Evolutionary conservation across 2,888 invertebrate species (phyloP).

Genomic region (Melanotus villosus): DNA sequence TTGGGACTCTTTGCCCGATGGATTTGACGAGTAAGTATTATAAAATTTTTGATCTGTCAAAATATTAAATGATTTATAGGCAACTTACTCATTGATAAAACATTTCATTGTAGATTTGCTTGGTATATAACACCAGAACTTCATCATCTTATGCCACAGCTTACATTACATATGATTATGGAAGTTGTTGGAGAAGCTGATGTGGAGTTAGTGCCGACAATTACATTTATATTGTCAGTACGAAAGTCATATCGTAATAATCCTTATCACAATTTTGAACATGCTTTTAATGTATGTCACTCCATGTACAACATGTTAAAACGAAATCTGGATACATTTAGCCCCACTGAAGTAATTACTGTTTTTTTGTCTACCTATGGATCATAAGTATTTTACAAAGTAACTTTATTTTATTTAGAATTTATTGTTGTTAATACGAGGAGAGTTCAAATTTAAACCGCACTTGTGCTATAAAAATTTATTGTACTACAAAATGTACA

Average conservation of each 20-base stretch:
- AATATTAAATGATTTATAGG: too few relatives aligned
- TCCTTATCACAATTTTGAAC: constrained; percentile 76
- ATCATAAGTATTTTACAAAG: too few relatives aligned
- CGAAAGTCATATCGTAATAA: constrained; percentile 70
- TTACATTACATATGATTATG: constrained; percentile 71
- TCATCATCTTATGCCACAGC: constrained; percentile 70
- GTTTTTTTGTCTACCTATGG: neutral
- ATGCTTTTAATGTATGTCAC: constrained; percentile 76
- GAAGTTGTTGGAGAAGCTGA: constrained; percentile 68
- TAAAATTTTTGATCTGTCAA: neutral
- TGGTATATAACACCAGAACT: constrained; percentile 72
- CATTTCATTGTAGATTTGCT: constrained; percentile 65
- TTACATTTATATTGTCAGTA: constrained; percentile 70
- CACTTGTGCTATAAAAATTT: too few relatives aligned
- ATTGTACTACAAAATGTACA: too few relatives aligned
- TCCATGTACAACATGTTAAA: constrained; percentile 73
- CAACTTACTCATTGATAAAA: too few relatives aligned
- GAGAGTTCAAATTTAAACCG: too few relatives aligned
- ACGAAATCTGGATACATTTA: constrained; percentile 69
- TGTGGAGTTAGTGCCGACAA: constrained; percentile 65
- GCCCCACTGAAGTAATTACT: constrained; percentile 68
- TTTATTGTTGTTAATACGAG: too few relatives aligned
- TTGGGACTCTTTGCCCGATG: constrained; percentile 66
- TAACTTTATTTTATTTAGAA: too few relatives aligned
- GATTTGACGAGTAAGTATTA: constrained; percentile 69